Base-by-base conservation (phyloP, 2,113 vertebrate species). In the Hemiscyllium ocellatum region DNA sequence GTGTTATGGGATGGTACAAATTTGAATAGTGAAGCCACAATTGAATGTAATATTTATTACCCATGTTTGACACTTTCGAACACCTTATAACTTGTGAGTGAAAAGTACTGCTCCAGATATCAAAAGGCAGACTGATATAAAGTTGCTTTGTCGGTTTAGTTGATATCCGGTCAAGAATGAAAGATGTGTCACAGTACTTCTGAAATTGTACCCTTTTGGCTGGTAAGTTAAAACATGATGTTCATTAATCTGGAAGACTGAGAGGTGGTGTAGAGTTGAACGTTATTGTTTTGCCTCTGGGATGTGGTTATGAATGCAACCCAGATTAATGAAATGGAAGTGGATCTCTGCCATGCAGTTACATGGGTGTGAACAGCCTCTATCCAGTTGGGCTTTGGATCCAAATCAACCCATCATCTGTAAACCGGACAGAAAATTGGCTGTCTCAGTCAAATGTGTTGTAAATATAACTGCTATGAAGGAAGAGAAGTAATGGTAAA, bases 151-250 rank as follows among this genome's bases (percentile, higher is more conserved):
- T 61, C 33, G 29, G 10, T 65, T 90, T 61, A n/a, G 61, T 90
- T 61, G 52, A 52, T 83, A 83, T 22, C 87, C 6, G 20, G 6
- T 94, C 65, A 94, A 94, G 66, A 37, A 90, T 90, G 52, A 90
- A 19, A 13, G 33, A 94, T 69, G 20, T 47, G 42, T 42, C 70
- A 69, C 66, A 69, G 66, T 94, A 69, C 66, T 20, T 42, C 65
- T 47, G 37, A 70, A 94, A 94, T 37, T 22, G 19, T 69, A 70
- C 66, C 22, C 78, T 70, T 70, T 4, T 70, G 52, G 65, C 66
- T 69, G 33, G 10, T 37, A 94, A 94, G 70, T 94, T 94, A 70
- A 94, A 68, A 70, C 66, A 94, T 94, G 61, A 61, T 52, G 61
- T 90, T 12, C 87, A 90, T 90, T 13, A 90, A n/a, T 90, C 87